Evolutionary conservation across 2,888 invertebrate species (phyloP).

Genomic region (Brassicogethes aeneus): DNA sequence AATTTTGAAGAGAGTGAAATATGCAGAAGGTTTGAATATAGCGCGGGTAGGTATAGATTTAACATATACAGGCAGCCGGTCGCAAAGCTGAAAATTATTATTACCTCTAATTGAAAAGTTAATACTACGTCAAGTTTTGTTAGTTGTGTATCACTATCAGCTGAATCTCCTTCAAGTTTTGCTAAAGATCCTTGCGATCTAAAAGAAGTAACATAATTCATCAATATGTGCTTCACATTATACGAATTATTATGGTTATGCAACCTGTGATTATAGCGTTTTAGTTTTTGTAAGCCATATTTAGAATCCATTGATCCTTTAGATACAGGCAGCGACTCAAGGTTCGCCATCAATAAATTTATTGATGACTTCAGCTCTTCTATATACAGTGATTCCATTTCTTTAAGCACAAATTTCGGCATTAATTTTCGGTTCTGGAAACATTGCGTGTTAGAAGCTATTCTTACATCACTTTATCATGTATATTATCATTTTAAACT

Average conservation of each 20-base stretch:
- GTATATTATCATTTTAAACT: neutral
- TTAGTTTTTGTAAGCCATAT: slow-evolving; percentile 95
- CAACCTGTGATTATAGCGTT: slow-evolving; percentile 97
- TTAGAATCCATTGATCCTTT: slow-evolving; percentile 96
- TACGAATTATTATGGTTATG: slow-evolving; percentile 43
- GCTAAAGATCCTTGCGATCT: slow-evolving; percentile 88
- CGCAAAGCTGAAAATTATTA: no score
- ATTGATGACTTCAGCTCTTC: slow-evolving; percentile 97
- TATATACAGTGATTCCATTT: slow-evolving; percentile 99
- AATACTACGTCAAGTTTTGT: slow-evolving; percentile 98
- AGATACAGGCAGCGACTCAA: slow-evolving; percentile 97
- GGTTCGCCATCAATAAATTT: slow-evolving; percentile 95
- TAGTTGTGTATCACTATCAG: slow-evolving; percentile 90
- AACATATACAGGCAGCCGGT: no score
- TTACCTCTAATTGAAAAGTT: slow-evolving; percentile 92
- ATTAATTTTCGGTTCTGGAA: slow-evolving; percentile 86
- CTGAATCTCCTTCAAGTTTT: slow-evolving; percentile 88
- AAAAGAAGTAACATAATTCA: slow-evolving; percentile 45
- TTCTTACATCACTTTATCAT: slow-evolving; percentile 4
- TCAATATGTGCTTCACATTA: slow-evolving; percentile 44
- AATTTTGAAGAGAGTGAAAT: no score
- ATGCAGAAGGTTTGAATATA: no score
- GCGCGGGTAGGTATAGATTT: no score
- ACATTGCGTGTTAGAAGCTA: no score
- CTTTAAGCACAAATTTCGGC: slow-evolving; percentile 99